Evolutionary conservation across 2,113 vertebrate species (phyloP).

Genomic region (Tachycineta bicolor): DNA sequence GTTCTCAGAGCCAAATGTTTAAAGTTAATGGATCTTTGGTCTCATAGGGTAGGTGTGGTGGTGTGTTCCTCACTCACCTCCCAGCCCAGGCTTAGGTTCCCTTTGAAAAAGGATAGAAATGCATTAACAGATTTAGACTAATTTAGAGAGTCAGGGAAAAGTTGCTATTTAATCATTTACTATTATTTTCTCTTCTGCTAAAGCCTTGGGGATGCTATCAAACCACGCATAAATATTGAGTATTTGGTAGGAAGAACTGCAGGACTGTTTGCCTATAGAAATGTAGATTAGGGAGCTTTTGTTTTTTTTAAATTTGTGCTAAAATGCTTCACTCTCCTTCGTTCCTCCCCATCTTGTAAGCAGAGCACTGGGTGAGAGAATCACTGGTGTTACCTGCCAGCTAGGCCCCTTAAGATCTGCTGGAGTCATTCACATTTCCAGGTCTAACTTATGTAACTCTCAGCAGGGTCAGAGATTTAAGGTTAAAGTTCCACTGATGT

Average conservation of each 20-base stretch:
- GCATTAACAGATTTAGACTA: neutral
- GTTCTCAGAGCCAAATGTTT: neutral
- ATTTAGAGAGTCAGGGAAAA: neutral
- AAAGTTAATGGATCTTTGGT: neutral
- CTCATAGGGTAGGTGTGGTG: neutral
- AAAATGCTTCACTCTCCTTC: neutral
- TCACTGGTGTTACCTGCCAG: neutral
- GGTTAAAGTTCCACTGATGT: neutral
- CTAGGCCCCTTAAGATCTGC: neutral
- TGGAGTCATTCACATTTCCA: neutral
- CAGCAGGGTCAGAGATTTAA: neutral
- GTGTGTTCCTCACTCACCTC: neutral
- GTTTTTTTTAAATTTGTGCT: neutral
- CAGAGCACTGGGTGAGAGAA: neutral
- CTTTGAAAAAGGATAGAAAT: neutral
- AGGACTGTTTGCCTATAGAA: neutral
- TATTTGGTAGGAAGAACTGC: neutral
- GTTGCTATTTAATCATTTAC: neutral
- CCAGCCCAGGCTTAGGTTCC: neutral
- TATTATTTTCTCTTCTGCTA: neutral
- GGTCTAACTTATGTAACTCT: neutral
- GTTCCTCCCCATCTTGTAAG: rapidly evolving
- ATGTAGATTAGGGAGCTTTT: neutral
- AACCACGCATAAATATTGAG: neutral
- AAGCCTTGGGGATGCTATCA: neutral